A percentile compares a stretch with the other conserved stretches of the same genome.
Conservation (phyloP, 1,140 invertebrate species). For the Oedothorax gibbosus region DNA sequence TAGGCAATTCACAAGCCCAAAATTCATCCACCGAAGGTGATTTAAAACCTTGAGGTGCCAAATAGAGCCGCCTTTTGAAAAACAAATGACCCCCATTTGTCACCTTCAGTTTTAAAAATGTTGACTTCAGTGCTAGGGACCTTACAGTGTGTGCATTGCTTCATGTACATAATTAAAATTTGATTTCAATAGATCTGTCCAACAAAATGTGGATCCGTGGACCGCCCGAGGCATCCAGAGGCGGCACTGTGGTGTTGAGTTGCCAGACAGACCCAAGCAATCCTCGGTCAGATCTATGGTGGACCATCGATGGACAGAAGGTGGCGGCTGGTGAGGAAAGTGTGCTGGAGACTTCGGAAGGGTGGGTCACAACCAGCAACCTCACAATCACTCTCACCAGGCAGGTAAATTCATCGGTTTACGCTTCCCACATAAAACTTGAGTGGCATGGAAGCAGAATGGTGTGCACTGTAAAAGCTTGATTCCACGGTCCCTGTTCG, state of each 20-base stretch:
- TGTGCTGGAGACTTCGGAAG: conserved; percentile 71
- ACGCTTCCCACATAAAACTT: conserved; percentile 46
- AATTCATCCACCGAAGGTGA: too few species aligned
- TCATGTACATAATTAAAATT: conserved; percentile 45
- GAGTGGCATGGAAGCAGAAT: too few species aligned
- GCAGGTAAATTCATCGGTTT: conserved; percentile 70
- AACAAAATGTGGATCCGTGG: conserved; percentile 86
- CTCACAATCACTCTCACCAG: conserved; percentile 77
- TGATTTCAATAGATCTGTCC: conserved; percentile 81
- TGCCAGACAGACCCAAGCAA: conserved; percentile 91
- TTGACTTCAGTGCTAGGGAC: too few species aligned
- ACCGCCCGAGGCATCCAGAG: conserved; percentile 84
- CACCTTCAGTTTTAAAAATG: too few species aligned
- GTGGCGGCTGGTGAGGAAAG: conserved; percentile 47
- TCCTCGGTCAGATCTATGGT: conserved; percentile 89
- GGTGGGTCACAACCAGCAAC: conserved; percentile 89
- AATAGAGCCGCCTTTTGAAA: too few species aligned
- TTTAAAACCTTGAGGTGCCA: too few species aligned
- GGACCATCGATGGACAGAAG: conserved; percentile 81
- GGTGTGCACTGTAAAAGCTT: too few species aligned
- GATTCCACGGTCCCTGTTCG: too few species aligned
- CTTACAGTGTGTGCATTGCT: too few species aligned
- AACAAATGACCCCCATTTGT: too few species aligned
- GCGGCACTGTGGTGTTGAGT: conserved; percentile 83
- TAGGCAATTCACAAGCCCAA: too few species aligned